Evolutionary conservation across 2,113 vertebrate species (phyloP).

Genomic region (Xyliphius kryptos): DNA sequence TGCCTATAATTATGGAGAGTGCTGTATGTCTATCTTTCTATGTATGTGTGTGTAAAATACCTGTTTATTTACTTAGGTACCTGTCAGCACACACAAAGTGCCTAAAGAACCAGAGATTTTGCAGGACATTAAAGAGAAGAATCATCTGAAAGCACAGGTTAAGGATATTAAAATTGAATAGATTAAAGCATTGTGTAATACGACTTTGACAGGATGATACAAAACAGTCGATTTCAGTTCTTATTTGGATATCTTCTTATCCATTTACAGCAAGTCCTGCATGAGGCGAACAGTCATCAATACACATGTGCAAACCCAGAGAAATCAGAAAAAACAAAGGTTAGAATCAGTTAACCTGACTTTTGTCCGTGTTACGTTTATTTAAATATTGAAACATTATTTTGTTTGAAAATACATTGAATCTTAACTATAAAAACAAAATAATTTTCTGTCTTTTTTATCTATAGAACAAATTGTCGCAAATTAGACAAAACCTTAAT

Average conservation of each 20-base stretch:
- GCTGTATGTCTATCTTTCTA: too few relatives aligned
- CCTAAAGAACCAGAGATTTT: slow-evolving; percentile 71
- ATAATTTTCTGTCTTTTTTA: background rate
- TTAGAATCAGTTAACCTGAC: slow-evolving; percentile 33
- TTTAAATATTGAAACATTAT: too few relatives aligned
- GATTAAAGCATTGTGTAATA: background rate
- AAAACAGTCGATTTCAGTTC: too few relatives aligned
- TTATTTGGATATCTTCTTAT: too few relatives aligned
- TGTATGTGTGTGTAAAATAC: too few relatives aligned
- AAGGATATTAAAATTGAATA: slow-evolving; percentile 6
- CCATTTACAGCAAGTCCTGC: slow-evolving; percentile 58
- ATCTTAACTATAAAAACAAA: too few relatives aligned
- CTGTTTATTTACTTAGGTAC: slow-evolving; percentile 63
- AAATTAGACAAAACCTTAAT: slow-evolving; percentile 56
- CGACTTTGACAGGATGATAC: background rate
- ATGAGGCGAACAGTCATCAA: slow-evolving; percentile 64
- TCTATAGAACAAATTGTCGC: slow-evolving; percentile 53
- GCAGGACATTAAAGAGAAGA: slow-evolving; percentile 64
- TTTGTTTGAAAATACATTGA: too few relatives aligned
- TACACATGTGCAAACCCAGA: slow-evolving; percentile 64
- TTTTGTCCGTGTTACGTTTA: too few relatives aligned
- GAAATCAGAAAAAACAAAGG: slow-evolving; percentile 62
- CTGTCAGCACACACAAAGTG: slow-evolving; percentile 65
- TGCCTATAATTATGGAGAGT: too few relatives aligned
- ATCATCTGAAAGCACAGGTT: slow-evolving; percentile 72